These are phyloP conservation scores for Sylvia borin DNA, from an alignment of 2,797 vertebrate genomes.

Conservation along the genomic window DNA sequence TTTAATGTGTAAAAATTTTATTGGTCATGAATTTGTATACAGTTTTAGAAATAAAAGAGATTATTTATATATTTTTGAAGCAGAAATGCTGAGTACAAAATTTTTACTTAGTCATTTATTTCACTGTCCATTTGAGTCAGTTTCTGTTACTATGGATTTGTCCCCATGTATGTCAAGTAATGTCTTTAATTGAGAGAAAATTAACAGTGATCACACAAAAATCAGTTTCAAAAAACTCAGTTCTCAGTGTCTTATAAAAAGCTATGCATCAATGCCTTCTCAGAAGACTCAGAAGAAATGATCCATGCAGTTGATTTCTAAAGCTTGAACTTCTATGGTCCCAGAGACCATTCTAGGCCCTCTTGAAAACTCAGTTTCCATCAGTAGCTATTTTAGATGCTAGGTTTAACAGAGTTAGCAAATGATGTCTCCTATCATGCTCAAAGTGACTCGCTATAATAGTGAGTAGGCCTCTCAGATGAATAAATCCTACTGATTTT, in stretches of 20 bases:
- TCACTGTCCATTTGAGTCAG: neutral
- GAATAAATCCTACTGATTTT: neutral
- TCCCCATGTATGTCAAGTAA: neutral
- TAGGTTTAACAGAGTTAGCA: conserved; percentile 64
- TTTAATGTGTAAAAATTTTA: neutral
- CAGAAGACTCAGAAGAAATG: neutral
- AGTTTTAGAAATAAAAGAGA: neutral
- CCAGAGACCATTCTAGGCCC: neutral
- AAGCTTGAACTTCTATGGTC: neutral
- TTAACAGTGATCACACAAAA: neutral
- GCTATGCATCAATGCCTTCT: neutral
- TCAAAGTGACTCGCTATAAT: conserved; percentile 42
- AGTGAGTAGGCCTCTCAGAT: conserved; percentile 8
- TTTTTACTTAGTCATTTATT: conserved; percentile 3
- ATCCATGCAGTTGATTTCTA: neutral
- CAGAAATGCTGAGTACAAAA: neutral
- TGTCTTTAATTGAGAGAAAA: neutral
- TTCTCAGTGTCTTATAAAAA: neutral
- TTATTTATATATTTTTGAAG: neutral
- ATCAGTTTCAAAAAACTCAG: neutral
- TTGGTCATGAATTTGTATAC: neutral
- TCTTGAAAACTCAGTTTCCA: conserved; percentile 46
- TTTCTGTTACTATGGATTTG: neutral
- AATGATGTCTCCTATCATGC: conserved; percentile 70
- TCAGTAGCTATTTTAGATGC: conserved; percentile 48